Evolutionary conservation across 2,113 vertebrate species (phyloP).

Genomic region (Boulengeromyrus knoepffleri): DNA sequence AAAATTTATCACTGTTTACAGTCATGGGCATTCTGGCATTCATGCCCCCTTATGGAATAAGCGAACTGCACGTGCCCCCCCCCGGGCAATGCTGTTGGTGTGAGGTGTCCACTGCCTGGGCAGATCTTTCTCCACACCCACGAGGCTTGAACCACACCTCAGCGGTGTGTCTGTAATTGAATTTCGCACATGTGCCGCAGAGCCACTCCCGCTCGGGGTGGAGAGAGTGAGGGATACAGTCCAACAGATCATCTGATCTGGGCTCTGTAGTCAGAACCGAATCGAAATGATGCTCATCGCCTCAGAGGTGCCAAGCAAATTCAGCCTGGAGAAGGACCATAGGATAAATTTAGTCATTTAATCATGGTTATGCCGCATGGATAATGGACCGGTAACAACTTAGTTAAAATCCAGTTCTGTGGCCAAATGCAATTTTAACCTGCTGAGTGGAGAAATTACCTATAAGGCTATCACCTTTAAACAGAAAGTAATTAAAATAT

Average conservation of each 20-base stretch:
- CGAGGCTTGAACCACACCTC: neutral
- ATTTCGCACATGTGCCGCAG: neutral
- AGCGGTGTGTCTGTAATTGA: neutral
- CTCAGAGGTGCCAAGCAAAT: neutral
- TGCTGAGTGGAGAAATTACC: neutral
- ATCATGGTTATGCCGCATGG: neutral
- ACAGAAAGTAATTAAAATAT: neutral
- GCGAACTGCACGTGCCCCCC: neutral
- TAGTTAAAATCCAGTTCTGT: neutral
- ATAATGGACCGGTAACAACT: neutral
- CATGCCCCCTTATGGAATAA: neutral
- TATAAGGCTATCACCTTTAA: neutral
- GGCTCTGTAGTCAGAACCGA: neutral
- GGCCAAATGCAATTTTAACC: neutral
- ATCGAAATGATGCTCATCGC: neutral
- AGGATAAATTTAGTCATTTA: neutral
- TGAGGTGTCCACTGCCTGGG: neutral
- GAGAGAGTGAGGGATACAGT: neutral
- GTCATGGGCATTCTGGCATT: neutral
- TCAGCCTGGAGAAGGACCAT: neutral
- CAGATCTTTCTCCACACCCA: neutral
- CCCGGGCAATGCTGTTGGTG: neutral
- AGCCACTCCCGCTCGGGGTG: neutral
- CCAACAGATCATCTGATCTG: neutral
- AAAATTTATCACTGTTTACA: neutral